phyloP scores from a whole-genome alignment of 2,888 invertebrate species.

The Mesorhabditis belari region DNA sequence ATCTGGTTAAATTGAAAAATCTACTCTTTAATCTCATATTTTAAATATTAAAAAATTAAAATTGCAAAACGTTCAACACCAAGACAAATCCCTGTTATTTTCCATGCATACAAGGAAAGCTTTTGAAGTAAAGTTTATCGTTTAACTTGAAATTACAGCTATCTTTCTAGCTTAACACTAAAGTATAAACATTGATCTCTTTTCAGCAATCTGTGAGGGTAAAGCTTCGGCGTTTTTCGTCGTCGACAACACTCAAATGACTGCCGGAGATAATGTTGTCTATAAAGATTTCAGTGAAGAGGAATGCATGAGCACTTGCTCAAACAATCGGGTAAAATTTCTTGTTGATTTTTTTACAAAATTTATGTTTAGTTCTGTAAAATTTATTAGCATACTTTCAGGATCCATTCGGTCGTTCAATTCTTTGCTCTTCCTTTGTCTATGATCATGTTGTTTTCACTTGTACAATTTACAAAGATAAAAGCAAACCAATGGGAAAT shows the following conservation, averaged over 20 bases:
- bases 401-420: slow-evolving; percentile 27
- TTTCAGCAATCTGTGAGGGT: neutral
- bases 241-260: slow-evolving; percentile 27
- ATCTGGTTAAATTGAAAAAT: too few relatives aligned
- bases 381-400: slow-evolving; percentile 5
- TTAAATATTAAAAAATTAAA: too few relatives aligned
- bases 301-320: slow-evolving; percentile 37
- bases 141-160: too few relatives aligned
- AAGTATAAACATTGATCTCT: too few relatives aligned
- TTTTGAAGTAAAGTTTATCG: too few relatives aligned
- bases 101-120: too few relatives aligned
- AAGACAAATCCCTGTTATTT: too few relatives aligned
- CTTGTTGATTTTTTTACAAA: neutral
- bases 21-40: too few relatives aligned
- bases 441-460: slow-evolving; percentile 39
- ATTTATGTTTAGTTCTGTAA: neutral
- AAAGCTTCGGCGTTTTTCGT: slow-evolving; percentile 27
- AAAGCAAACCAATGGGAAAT: slow-evolving; percentile 32
- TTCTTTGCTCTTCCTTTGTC: slow-evolving; percentile 38
- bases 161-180: too few relatives aligned
- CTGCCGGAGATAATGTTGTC: slow-evolving; percentile 15
- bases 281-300: slow-evolving; percentile 40
- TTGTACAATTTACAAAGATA: slow-evolving; percentile 36
- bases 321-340: slow-evolving; percentile 24
- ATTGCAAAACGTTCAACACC: too few relatives aligned